These are phyloP conservation scores for Garrulus glandarius DNA, from an alignment of 2,797 vertebrate species.

Conservation along the genomic window DNA sequence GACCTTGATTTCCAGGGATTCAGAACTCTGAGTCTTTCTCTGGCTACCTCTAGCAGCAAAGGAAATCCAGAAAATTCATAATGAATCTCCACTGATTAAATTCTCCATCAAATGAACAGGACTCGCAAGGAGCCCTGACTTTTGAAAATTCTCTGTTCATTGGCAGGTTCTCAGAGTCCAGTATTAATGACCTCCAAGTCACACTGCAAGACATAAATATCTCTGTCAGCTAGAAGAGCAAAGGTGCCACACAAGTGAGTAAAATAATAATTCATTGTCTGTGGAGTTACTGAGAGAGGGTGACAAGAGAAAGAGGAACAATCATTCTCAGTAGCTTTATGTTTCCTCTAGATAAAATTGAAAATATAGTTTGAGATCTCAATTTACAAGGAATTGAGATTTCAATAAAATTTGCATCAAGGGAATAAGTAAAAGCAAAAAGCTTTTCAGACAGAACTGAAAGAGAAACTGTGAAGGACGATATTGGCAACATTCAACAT, in stretches of 20 bases:
- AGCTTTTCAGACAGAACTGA: neutral
- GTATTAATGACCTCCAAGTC: neutral
- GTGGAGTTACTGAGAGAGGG: neutral
- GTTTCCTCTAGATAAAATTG: neutral
- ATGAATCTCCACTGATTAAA: neutral
- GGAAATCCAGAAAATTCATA: neutral
- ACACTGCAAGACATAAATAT: neutral
- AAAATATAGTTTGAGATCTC: neutral
- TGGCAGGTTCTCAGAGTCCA: neutral
- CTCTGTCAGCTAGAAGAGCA: neutral
- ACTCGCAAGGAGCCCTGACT: neutral
- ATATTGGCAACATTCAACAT: neutral
- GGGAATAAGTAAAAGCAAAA: neutral
- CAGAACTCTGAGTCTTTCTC: neutral
- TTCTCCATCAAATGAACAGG: neutral
- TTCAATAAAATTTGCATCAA: slow-evolving; percentile 15
- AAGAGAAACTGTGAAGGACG: neutral
- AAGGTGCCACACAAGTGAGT: neutral
- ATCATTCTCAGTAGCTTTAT: neutral
- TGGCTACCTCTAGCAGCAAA: neutral
- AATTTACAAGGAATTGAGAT: slow-evolving; percentile 5
- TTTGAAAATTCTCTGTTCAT: neutral
- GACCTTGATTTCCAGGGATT: neutral
- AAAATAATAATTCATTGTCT: slow-evolving; percentile 4
- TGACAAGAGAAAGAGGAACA: neutral